These are phyloP conservation scores for Bettongia penicillata DNA, from an alignment of 2,113 vertebrate genomes.

Conservation along the genomic window DNA sequence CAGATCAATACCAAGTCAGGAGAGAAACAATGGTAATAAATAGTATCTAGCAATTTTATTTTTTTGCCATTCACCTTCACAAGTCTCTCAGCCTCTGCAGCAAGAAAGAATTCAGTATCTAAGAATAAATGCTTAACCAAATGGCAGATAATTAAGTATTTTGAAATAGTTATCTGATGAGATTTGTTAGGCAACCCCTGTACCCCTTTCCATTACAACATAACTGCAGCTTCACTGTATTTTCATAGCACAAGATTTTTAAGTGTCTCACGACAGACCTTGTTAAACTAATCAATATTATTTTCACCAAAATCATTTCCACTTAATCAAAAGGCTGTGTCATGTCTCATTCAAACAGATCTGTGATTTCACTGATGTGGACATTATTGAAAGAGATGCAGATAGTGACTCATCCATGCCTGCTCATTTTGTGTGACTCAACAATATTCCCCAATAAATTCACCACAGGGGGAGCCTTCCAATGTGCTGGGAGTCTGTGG, in stretches of 20 bases:
- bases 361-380: too few relatives aligned
- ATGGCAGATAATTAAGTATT: conserved; percentile 5
- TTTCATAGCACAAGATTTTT: conserved; percentile 7
- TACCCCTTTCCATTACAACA: not conserved
- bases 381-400: too few relatives aligned
- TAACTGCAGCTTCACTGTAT: not conserved
- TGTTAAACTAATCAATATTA: not conserved
- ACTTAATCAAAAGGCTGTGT: not conserved
- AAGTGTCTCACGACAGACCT: not conserved
- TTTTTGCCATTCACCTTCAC: conserved; percentile 3
- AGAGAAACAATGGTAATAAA: not conserved
- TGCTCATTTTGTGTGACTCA: too few relatives aligned
- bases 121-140: conserved; percentile 19
- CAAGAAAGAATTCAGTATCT: not conserved
- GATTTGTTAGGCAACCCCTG: not conserved
- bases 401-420: too few relatives aligned
- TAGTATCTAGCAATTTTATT: conserved; percentile 3
- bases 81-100: not conserved
- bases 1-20: not conserved
- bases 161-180: conserved; percentile 9
- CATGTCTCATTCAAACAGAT: too few relatives aligned
- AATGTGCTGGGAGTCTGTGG: too few relatives aligned
- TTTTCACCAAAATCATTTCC: conserved; percentile 9
- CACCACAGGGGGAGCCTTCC: too few relatives aligned
- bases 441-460: too few relatives aligned